phyloP scores from a whole-genome alignment of 2,113 vertebrate genomes.

The Elephas maximus region DNA sequence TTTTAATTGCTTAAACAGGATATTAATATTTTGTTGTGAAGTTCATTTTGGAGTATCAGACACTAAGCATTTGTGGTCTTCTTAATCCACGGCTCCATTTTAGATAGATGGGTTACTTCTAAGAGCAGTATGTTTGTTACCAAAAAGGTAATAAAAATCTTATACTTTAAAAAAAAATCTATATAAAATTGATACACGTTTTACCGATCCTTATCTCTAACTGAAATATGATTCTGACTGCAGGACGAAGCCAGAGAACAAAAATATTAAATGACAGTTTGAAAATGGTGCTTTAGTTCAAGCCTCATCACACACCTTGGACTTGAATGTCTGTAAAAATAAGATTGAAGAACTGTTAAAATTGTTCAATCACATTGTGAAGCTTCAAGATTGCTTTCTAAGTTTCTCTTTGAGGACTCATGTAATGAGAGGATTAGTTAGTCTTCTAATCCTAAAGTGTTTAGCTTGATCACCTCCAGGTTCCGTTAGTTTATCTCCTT shows the following conservation, averaged over 20 bases:
- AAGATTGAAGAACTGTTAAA: slow-evolving; percentile 47
- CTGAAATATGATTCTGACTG: slow-evolving; percentile 36
- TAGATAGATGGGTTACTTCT: not conserved
- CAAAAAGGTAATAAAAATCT: not conserved
- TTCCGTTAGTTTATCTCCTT: slow-evolving; percentile 7
- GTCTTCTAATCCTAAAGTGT: not conserved
- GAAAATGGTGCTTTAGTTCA: slow-evolving; percentile 51
- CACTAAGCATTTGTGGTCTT: not conserved
- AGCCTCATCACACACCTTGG: slow-evolving; percentile 2
- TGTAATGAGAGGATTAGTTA: not conserved
- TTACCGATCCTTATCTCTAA: slow-evolving; percentile 53
- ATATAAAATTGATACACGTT: not conserved
- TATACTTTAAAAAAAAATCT: not conserved
- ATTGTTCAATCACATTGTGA: not conserved
- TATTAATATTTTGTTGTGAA: slow-evolving; percentile 41
- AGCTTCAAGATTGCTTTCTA: not conserved
- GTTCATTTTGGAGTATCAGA: slow-evolving; percentile 60
- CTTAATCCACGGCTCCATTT: slow-evolving; percentile 43
- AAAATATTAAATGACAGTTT: slow-evolving; percentile 50
- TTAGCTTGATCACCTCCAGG: not conserved
- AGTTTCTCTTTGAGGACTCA: slow-evolving; percentile 21
- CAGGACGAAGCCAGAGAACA: slow-evolving; percentile 24
- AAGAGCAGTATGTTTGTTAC: not conserved
- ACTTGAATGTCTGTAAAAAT: slow-evolving; percentile 58
- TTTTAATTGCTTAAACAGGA: slow-evolving; percentile 43